Percentiles rank a stretch among this genome's conserved stretches.
phyloP scores from a whole-genome alignment of 23 tunicate species.

The Clavelina lepadiformis region DNA sequence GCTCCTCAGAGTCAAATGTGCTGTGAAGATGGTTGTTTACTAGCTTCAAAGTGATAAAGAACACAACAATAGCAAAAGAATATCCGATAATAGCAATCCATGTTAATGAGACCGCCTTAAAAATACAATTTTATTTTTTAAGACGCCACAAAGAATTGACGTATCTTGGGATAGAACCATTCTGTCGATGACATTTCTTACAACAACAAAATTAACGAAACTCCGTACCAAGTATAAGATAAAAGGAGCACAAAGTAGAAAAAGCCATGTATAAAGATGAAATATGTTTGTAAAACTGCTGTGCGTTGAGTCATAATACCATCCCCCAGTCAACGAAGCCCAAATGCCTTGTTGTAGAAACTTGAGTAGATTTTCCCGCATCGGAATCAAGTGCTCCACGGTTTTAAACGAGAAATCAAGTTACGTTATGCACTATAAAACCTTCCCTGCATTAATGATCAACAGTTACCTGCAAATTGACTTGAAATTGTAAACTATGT shows the following conservation, averaged over 20 bases:
- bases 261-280: conserved; percentile 81
- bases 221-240: conserved; percentile 63
- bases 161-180: not conserved
- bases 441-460: too few species aligned
- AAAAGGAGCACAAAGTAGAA: conserved; percentile 63
- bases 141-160: too few species aligned
- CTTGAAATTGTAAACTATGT: too few species aligned
- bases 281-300: conserved; percentile 76
- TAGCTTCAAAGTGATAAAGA: not conserved
- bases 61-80: not conserved
- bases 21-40: conserved; percentile 7
- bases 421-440: too few species aligned
- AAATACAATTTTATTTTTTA: too few species aligned
- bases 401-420: too few species aligned
- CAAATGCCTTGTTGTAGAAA: conserved; percentile 79
- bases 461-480: too few species aligned
- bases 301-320: conserved; percentile 67
- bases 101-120: not conserved
- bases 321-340: conserved; percentile 90
- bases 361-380: conserved; percentile 51
- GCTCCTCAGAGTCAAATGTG: conserved; percentile 16
- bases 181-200: not conserved
- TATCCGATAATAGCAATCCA: not conserved
- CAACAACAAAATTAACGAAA: not conserved
- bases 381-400: too few species aligned